A percentile compares a stretch with the other conserved stretches of the same genome.
Evolutionary conservation across 2,797 vertebrate genomes (phyloP).

Genomic region (Prionace glauca): DNA sequence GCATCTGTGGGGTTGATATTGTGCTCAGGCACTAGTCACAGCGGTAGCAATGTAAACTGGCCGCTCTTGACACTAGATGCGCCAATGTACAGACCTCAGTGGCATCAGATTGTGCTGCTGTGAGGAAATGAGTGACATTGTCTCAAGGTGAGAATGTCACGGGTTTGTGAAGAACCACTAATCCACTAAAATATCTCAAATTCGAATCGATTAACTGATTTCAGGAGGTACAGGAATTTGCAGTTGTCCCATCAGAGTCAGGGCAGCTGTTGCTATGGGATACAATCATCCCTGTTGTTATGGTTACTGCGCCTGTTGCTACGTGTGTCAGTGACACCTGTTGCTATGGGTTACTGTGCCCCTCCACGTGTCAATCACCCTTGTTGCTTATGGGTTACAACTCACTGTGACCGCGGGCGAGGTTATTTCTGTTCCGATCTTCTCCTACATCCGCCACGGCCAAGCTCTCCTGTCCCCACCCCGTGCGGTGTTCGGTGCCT

Average conservation of each 20-base stretch:
- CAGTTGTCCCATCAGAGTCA: background rate
- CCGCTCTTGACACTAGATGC: background rate
- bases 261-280: background rate
- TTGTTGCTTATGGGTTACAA: background rate
- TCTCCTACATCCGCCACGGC: background rate
- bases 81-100: too few relatives aligned
- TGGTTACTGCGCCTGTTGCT: background rate
- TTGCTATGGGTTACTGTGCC: conserved; percentile 4
- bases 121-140: background rate
- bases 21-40: background rate
- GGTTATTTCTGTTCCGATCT: background rate
- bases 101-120: background rate
- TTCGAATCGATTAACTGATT: background rate
- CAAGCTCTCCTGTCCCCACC: background rate
- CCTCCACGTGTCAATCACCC: background rate
- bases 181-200: background rate
- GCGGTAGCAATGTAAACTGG: background rate
- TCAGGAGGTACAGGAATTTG: background rate
- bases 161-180: background rate
- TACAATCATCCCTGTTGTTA: background rate
- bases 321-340: background rate
- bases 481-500: background rate
- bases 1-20: background rate
- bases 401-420: background rate
- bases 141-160: background rate